Percentiles rank a stretch among this genome's conserved stretches.
phyloP scores from a whole-genome alignment of 2,888 invertebrate species.

The Heteromurus nitidus region DNA sequence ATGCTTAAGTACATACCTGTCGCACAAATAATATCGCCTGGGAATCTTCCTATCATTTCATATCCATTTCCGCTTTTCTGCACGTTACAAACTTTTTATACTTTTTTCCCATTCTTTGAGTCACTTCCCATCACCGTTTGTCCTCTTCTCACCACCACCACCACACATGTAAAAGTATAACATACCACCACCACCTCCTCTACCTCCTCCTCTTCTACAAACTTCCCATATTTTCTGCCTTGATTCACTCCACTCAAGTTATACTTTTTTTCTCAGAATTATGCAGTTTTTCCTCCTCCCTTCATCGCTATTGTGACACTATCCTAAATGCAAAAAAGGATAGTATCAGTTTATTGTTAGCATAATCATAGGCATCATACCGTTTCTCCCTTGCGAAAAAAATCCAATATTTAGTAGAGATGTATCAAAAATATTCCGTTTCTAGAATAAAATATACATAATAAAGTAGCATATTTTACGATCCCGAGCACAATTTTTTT shows the following conservation, averaged over 20 bases:
- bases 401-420: no score
- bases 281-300: no score
- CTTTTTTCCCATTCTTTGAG: slow-evolving; percentile 14
- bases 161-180: neutral
- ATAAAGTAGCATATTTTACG: no score
- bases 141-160: neutral
- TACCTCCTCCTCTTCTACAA: neutral
- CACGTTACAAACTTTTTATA: neutral
- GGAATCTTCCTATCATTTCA: neutral
- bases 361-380: no score
- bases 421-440: no score
- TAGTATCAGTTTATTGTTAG: no score
- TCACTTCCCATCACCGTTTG: slow-evolving; percentile 7
- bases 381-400: neutral
- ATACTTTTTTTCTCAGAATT: no score
- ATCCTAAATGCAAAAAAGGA: no score
- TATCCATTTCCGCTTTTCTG: neutral
- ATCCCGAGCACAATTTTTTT: no score
- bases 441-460: no score
- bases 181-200: neutral
- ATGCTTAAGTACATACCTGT: neutral
- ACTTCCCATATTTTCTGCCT: slow-evolving; percentile 43
- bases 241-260: slow-evolving; percentile 52
- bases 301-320: no score
- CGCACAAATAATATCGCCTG: neutral